Base-by-base conservation (phyloP, 2,888 invertebrate species). In the Drosophila lacicola region DNA sequence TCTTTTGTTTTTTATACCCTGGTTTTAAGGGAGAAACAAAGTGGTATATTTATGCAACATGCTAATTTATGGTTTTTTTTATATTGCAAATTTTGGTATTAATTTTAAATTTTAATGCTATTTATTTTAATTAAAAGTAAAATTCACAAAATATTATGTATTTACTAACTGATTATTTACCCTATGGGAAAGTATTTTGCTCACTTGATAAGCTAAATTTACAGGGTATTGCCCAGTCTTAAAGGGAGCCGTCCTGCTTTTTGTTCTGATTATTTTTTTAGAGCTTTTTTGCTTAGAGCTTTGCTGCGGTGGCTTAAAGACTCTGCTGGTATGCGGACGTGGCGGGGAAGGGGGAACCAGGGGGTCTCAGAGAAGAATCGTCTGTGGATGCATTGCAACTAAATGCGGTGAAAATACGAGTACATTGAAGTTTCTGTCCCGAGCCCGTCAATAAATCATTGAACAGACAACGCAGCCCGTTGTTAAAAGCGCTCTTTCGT, bases 361-460 rank as follows among this genome's bases (percentile, higher is more conserved):
- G 41, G 47, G 17, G 46, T 42, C n/a, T 17, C 25, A 13, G 29
- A 21, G 46, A 17, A 42, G 70, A 42, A 36, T 51, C 17, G 62
- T 66, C 66, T 68, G 50, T 45, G 70, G 45, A 63, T 61, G 76
- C 71, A 75, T 74, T 78, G 79, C 67, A 78, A 66, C 74, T 77
- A 76, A 77, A 77, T 81, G 84, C 76, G 79, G 82, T 70, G 63
- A 74, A 74, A 70, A 74, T 66, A 42, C 74, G 78, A 58, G 55
- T 55, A 76, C 64, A 76, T 55, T 72, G 75, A 76, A 75, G 80
- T 71, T 68, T 80, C 63, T 55, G 49, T 61, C 50, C 66, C 72
- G 61, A 67, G 71, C 70, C 77, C 82, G 85, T 87, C 88, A 87
- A 84, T 84, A 84, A 84, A 84, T 84, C 83, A 84, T 84, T 74